Base-by-base conservation (phyloP, 2,113 vertebrate species). In the Orthonyx spaldingii region DNA sequence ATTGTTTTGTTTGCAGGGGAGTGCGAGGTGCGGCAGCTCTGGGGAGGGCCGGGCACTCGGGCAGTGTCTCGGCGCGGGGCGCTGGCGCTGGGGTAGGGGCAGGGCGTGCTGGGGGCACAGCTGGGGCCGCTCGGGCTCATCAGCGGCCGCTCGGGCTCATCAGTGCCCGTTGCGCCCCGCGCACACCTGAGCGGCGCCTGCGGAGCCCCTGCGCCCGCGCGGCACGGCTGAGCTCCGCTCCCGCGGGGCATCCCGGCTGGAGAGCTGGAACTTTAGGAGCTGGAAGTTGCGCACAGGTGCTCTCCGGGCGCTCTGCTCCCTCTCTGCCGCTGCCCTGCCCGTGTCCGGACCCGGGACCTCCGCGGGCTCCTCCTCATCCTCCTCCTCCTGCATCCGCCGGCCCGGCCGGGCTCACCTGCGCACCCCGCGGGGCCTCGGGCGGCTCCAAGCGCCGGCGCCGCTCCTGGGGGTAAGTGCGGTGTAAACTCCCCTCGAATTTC, bases 11-110 rank as follows among this genome's bases (percentile, higher is more conserved):
- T 10, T 11, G 4, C 26, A 26, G 63, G 17, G 15, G 4, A 26
- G 15, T 0, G 6, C 2, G 27, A 1, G 12, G 6, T 5, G 6
- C 0, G 39, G 15, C 3, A 1, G 39, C 2, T 18, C 7, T 16
- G 16, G 2, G 6, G 23, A 1, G 23, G n/a, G 49, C 33, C 14
- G 33, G 35, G 44, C 26, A 0, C 11, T 14, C 3, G 37, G 0
- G 20, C 41, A 2, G 41, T 2, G 56, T 20, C 46, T 2, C 27
- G 12, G 32, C 3, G 49, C 41, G 10, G 30, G 2, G n/a, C n/a
- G n/a, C n/a, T n/a, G n/a, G n/a, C n/a, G n/a, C n/a, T n/a, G n/a
- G n/a, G n/a, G n/a, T n/a, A n/a, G n/a, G n/a, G n/a, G n/a, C n/a
- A n/a, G n/a, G n/a, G n/a, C n/a, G n/a, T n/a, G n/a, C n/a, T 2